Evolutionary conservation across 2,888 invertebrate species (phyloP), one percentile per base, ranked within the genome.

Genomic region (Trimorus sp.): DNA sequence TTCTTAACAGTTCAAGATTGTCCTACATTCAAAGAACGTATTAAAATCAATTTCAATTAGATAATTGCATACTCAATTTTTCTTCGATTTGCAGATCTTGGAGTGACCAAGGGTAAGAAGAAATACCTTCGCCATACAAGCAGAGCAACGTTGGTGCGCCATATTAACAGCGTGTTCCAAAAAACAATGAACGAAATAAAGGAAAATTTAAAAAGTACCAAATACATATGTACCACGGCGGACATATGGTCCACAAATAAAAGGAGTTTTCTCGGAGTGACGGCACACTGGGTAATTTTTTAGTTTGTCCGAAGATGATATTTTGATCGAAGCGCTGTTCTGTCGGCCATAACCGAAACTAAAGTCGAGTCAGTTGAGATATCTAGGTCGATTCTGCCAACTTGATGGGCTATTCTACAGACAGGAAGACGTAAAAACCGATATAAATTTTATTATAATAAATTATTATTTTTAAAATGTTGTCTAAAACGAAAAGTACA

Each of bases 251-350:
- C 59, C 8, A 5, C 7, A 3, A 14, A 15, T 11, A 59, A 15
- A 5, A 38, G 40, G 15, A 59, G 59, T 42, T 59, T 59, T 42
- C 14, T 59, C 1, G 59, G 59, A 12, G 40, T 59, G 6, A 59
- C 59, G 8, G 59, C 59, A 6, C 59, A 59, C 15, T 59, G 59
- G 59, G 59, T 59, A 59, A 51, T 14, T 51, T 54, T n/a, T 26
- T 54, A 26, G 1, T 26, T 26, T 26, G 26, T 26, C 26, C 26
- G 26, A 26, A 26, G 26, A 26, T 26, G 26, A 26, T 26, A 26
- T 26, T 14, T 51, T 14, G 14, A 14, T 14, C 49, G 49, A 51
- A 51, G 49, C 1, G 26, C 26, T 26, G 4, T 1, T 26, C 26
- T 26, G 26, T 26, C 26, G 26, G 26, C 26, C 26, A 26, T 1